phyloP scores from a whole-genome alignment of 2,113 vertebrate genomes.

The Lepus timidus region DNA sequence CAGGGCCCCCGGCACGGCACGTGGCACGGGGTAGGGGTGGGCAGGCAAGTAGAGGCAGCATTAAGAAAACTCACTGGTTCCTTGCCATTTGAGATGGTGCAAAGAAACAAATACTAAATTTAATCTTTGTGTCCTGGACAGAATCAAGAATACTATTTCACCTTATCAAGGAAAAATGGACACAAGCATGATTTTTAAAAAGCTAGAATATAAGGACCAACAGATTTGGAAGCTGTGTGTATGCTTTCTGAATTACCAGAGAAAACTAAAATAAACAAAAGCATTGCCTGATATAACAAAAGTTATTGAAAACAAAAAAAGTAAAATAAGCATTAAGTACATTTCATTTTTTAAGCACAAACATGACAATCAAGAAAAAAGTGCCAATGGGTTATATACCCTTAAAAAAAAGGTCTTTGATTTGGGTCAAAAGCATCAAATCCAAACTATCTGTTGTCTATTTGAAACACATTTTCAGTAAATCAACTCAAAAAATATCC shows the following conservation, averaged over 20 bases:
- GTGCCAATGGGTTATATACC: background rate
- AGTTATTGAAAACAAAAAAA: background rate
- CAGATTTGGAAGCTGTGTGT: background rate
- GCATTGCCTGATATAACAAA: background rate
- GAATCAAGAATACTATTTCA: background rate
- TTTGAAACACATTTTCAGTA: constrained; percentile 45
- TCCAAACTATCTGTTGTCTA: constrained; percentile 17
- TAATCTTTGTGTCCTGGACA: no score
- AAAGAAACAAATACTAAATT: fast-evolving
- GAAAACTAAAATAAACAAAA: background rate
- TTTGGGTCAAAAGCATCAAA: constrained; percentile 37
- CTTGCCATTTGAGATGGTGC: no score
- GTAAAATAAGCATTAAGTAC: background rate
- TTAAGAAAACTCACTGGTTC: background rate
- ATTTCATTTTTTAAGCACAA: background rate
- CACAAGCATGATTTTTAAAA: background rate
- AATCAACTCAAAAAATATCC: background rate
- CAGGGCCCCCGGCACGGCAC: fast-evolving
- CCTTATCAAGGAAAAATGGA: background rate
- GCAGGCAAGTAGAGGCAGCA: fast-evolving
- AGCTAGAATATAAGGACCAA: background rate
- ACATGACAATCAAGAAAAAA: constrained; percentile 21
- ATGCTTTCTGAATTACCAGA: background rate
- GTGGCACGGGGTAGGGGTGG: fast-evolving
- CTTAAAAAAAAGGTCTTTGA: background rate